Conservation (phyloP, 1,140 invertebrate genomes). For the Neodiprion lecontei region DNA sequence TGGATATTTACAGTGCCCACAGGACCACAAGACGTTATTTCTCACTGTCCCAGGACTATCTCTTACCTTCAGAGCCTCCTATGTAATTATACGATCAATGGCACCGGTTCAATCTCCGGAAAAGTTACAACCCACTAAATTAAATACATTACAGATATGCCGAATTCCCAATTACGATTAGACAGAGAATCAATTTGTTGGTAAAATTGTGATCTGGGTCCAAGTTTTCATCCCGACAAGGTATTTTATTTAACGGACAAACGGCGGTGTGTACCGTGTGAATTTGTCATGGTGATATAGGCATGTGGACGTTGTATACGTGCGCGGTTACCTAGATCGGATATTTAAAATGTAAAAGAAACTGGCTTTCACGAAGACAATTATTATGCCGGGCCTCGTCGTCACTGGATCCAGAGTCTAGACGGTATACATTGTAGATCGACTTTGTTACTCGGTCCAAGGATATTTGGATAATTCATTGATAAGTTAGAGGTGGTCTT, state of each 20-base stretch:
- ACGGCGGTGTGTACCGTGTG: not conserved
- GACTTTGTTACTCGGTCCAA: not conserved
- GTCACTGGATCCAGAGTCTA: not conserved
- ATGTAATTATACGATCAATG: not conserved
- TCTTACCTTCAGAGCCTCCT: not conserved
- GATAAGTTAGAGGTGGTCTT: not conserved
- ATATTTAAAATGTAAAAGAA: no score
- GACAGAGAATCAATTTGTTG: not conserved
- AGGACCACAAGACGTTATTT: not conserved
- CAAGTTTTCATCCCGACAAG: no score
- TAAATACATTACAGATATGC: not conserved
- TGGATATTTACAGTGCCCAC: constrained; percentile 4
- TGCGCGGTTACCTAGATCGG: no score
- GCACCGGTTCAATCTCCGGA: not conserved
- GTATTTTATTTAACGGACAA: not conserved
- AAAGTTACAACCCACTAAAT: not conserved
- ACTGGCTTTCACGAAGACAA: not conserved
- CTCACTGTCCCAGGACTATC: constrained; percentile 3
- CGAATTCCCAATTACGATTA: not conserved
- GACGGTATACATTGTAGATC: not conserved
- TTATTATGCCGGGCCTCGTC: not conserved
- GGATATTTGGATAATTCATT: not conserved
- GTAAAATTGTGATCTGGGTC: no score
- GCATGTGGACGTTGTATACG: no score
- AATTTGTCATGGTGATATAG: no score